Conservation (phyloP, 2,888 invertebrate species). For the Dolichopus griseipennis region DNA sequence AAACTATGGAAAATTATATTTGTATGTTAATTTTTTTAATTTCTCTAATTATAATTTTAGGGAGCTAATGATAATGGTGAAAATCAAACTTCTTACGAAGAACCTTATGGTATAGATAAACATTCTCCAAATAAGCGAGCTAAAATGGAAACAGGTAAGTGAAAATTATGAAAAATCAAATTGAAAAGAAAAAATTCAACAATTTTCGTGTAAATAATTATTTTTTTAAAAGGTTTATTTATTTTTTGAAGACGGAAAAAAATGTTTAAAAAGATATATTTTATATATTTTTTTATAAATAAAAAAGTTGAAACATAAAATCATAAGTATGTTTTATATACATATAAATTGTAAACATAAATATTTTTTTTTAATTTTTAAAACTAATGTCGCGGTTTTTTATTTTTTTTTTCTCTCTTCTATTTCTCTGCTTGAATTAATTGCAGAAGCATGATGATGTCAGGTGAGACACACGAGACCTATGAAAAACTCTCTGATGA, state of each 20-base stretch:
- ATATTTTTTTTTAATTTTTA: constrained; percentile 12
- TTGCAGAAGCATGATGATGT: constrained; percentile 22
- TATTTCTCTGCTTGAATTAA: constrained; percentile 21
- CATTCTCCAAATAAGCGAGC: constrained; percentile 20
- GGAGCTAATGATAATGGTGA: constrained; percentile 18
- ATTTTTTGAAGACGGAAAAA: neutral
- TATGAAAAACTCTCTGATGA: constrained; percentile 13
- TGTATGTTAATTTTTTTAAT: no score
- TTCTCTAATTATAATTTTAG: constrained; percentile 13
- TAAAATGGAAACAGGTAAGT: constrained; percentile 22
- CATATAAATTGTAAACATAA: constrained; percentile 12
- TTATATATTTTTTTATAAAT: neutral
- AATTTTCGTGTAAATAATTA: neutral
- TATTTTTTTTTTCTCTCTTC: constrained; percentile 10
- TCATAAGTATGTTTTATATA: constrained; percentile 4
- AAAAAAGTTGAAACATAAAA: neutral
- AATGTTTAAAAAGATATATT: neutral
- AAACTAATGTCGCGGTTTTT: constrained; percentile 23
- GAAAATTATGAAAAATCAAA: neutral
- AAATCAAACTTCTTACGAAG: constrained; percentile 19
- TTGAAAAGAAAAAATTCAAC: no score
- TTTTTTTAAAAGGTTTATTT: neutral
- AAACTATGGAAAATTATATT: no score
- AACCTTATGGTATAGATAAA: constrained; percentile 11
- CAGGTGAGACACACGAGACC: constrained; percentile 17